A percentile compares a stretch with the other conserved stretches of the same genome.
These are phyloP conservation scores for Tachina lurida DNA, from an alignment of 2,888 invertebrate species.

Conservation along the genomic window DNA sequence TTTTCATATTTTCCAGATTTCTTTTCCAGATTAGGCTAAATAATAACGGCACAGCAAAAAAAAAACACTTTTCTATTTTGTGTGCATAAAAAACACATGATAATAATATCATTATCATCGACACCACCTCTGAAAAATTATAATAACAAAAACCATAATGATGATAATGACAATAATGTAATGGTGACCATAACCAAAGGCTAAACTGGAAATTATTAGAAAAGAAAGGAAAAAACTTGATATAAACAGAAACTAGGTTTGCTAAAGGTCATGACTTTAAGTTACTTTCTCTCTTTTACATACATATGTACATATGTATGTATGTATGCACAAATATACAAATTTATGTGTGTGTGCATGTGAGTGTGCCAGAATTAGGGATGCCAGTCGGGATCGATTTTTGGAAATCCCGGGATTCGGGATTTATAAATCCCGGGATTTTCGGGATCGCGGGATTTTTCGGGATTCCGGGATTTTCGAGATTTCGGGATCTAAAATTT, in stretches of 20 bases:
- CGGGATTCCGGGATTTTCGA: too few species aligned
- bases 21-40: constrained; percentile 45
- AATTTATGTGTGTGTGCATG: too few species aligned
- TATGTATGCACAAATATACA: too few species aligned
- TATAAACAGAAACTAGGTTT: constrained; percentile 23
- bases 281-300: neutral
- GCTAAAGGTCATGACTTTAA: constrained; percentile 57
- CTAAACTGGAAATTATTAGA: constrained; percentile 16
- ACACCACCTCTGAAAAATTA: constrained; percentile 12
- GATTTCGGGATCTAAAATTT: too few species aligned
- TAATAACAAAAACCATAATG: neutral
- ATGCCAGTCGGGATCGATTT: too few species aligned
- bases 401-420: too few species aligned
- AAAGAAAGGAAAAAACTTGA: neutral
- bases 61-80: constrained; percentile 20
- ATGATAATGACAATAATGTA: constrained; percentile 43
- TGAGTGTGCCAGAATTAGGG: too few species aligned
- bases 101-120: constrained; percentile 40
- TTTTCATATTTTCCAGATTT: neutral
- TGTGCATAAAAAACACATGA: constrained; percentile 1
- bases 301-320: too few species aligned
- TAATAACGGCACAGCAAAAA: constrained; percentile 24
- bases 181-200: constrained; percentile 32
- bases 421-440: too few species aligned
- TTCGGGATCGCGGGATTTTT: too few species aligned